Base-by-base conservation (phyloP, 2,113 vertebrate genomes). In the Prinia subflava region DNA sequence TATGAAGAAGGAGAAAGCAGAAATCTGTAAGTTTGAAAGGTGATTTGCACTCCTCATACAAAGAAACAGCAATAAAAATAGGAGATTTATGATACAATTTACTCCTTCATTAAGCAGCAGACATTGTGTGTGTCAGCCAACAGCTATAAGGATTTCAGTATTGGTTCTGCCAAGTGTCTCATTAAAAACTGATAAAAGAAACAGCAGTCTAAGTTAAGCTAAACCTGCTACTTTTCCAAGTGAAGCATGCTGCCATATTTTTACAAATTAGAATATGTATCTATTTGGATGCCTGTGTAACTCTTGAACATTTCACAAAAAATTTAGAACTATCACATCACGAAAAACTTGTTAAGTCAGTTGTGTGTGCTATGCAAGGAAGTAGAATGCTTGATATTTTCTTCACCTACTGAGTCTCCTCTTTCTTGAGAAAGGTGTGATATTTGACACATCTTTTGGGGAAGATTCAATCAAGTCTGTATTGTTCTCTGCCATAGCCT, bases 111-210 rank as follows among this genome's bases (percentile, higher is more conserved):
- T 96, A 96, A 95, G 75, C 76, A 89, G 85, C 56, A 91, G 92
- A 85, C 44, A 77, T 15, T 39, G 56, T 57, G 35, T 83, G 74
- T 81, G 91, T 52, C 76, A 62, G 57, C 24, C 76, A 69, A 27
- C 57, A 49, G 37, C 50, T 93, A 60, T 25, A 91, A 65, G 59
- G 74, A 74, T 93, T 88, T 84, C 87, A 74, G 69, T 63, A 73
- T 17, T 28, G 31, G 78, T 64, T 91, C 79, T 89, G 83, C 44
- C 44, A 83, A 31, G 65, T 79, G 59, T 33, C 84, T 95, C 64
- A 91, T 83, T 95, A 97, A 83, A 96, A 92, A 52, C 83, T 94
- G 68, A 90, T 71, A 69, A 94, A 95, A 95, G 87, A 77, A 94
- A 75, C 25, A 94, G 65, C 62, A 86, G 42, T 49, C 75, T 50